These are phyloP conservation scores for Perccottus glenii DNA, from an alignment of 2,113 vertebrate genomes.

Conservation along the genomic window DNA sequence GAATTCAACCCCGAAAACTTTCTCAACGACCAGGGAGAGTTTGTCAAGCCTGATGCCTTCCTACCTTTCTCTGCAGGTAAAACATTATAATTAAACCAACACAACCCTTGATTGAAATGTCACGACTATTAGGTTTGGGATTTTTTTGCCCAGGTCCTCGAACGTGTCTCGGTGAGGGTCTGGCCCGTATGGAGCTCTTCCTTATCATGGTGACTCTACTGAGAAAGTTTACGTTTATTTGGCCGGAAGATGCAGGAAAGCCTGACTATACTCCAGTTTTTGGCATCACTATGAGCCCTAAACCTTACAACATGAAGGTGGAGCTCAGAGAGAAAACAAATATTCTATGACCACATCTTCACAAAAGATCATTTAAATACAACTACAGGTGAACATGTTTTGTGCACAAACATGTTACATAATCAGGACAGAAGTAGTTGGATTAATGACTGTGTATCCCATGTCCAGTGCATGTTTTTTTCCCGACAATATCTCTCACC, in stretches of 20 bases:
- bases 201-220: conserved; percentile 48
- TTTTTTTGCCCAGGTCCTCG: conserved; percentile 50
- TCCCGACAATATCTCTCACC: no score
- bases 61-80: conserved; percentile 60
- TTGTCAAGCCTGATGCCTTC: conserved; percentile 74
- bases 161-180: conserved; percentile 58
- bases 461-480: no score
- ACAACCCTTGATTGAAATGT: neutral
- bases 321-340: conserved; percentile 7
- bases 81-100: neutral
- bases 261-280: conserved; percentile 49
- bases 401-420: no score
- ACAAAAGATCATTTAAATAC: no score
- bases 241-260: conserved; percentile 50
- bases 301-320: conserved; percentile 53
- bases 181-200: conserved; percentile 68
- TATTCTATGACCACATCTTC: no score
- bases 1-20: conserved; percentile 78
- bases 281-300: conserved; percentile 36
- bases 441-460: no score
- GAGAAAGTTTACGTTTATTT: conserved; percentile 52
- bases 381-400: no score
- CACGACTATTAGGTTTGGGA: neutral
- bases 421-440: no score
- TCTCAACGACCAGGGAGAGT: conserved; percentile 67